Evolutionary conservation across 2,888 invertebrate genomes (phyloP).

Genomic region (Drosophila rubida): DNA sequence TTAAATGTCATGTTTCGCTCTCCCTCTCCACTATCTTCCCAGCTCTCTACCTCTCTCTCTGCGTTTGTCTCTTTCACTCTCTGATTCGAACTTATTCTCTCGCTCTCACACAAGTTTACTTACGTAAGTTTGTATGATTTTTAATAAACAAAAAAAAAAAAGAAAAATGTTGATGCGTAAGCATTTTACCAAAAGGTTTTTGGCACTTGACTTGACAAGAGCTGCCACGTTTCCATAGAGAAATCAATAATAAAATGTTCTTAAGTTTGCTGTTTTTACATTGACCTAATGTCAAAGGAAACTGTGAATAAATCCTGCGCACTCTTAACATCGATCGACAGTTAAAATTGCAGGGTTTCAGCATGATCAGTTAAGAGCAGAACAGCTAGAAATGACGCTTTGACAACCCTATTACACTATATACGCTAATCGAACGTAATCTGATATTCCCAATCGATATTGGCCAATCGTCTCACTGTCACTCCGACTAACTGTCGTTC

Average conservation of each 20-base stretch:
- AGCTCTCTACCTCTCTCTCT: slow-evolving; percentile 4
- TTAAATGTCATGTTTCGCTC: slow-evolving; percentile 62
- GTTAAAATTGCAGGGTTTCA: neutral
- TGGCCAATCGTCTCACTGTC: slow-evolving; percentile 19
- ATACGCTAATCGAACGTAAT: slow-evolving; percentile 48
- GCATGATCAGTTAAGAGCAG: neutral
- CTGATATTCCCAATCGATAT: slow-evolving; percentile 49
- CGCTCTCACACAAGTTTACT: slow-evolving; percentile 8
- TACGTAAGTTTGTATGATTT: slow-evolving; percentile 24
- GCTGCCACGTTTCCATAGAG: slow-evolving; percentile 43
- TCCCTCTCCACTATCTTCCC: neutral
- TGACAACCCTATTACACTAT: slow-evolving; percentile 37
- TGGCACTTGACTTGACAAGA: slow-evolving; percentile 40
- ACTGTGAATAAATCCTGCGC: too few species aligned
- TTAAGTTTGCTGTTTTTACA: too few species aligned
- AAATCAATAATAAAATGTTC: neutral
- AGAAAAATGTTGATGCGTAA: slow-evolving; percentile 53
- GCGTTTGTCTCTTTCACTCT: slow-evolving; percentile 1
- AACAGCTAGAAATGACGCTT: neutral
- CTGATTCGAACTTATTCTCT: slow-evolving; percentile 8
- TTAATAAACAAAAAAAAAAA: slow-evolving; percentile 20
- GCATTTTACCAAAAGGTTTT: slow-evolving; percentile 55
- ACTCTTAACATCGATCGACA: too few species aligned
- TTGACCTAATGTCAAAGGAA: too few species aligned
- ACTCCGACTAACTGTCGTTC: slow-evolving; percentile 21